Conservation (phyloP, 2,888 invertebrate genomes). For the Syrista parreyssii region DNA sequence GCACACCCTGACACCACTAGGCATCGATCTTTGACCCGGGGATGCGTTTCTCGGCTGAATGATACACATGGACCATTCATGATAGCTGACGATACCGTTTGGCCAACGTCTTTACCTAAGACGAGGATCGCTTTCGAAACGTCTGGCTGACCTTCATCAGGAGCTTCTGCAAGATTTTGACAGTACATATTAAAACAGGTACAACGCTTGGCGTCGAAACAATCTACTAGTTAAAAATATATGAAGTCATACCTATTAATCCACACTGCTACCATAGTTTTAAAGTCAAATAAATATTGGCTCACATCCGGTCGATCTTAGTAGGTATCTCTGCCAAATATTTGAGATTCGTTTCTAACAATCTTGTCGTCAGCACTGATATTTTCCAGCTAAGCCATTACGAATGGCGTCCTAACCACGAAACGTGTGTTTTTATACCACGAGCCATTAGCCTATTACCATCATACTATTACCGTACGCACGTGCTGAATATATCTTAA, state of each 20-base stretch:
- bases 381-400: neutral
- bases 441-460: neutral
- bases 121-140: neutral
- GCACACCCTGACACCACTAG: slow-evolving; percentile 1
- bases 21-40: slow-evolving; percentile 23
- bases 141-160: neutral
- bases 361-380: too few species aligned
- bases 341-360: neutral
- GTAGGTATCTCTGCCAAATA: neutral
- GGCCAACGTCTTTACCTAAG: neutral
- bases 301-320: neutral
- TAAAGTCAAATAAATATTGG: neutral
- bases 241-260: neutral
- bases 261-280: neutral
- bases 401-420: neutral
- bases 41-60: slow-evolving; percentile 16
- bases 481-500: neutral
- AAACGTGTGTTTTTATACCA: neutral
- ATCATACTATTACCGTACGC: neutral
- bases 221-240: neutral
- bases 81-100: neutral
- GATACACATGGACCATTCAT: slow-evolving; percentile 20
- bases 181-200: neutral
- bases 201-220: neutral
- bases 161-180: neutral